phyloP scores from a whole-genome alignment of 2,888 invertebrate species.

The Leptinotarsa haldemani region DNA sequence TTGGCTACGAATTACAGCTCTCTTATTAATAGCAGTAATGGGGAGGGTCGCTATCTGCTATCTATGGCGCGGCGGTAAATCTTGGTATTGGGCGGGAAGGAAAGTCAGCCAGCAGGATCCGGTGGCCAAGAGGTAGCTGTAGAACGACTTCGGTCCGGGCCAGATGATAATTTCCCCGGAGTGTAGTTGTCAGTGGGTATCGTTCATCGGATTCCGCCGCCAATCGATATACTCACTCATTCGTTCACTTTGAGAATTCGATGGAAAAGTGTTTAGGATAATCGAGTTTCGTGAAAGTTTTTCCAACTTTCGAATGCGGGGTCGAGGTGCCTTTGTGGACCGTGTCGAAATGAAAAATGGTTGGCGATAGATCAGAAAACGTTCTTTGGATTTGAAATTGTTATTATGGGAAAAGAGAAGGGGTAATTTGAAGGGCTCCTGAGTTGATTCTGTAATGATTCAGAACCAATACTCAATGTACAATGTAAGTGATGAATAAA shows the following conservation, averaged over 20 bases:
- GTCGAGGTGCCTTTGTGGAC: constrained; percentile 2
- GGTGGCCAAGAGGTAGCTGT: constrained; percentile 47
- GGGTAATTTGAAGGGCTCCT: too few species aligned
- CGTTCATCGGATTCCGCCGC: constrained; percentile 53
- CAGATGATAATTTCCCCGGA: constrained; percentile 59
- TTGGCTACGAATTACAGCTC: constrained; percentile 45
- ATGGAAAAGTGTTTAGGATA: constrained; percentile 37
- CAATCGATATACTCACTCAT: constrained; percentile 52
- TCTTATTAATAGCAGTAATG: constrained; percentile 53
- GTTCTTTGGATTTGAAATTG: background rate
- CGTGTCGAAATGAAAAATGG: constrained; percentile 16
- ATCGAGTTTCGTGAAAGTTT: constrained; percentile 35
- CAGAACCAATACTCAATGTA: too few species aligned
- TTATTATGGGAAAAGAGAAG: background rate
- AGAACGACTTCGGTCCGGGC: constrained; percentile 48
- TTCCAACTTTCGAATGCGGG: constrained; percentile 7
- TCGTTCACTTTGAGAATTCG: constrained; percentile 34
- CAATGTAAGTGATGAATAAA: too few species aligned
- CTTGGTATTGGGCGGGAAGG: constrained; percentile 51
- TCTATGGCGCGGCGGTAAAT: constrained; percentile 53
- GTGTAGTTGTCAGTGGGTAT: constrained; percentile 59
- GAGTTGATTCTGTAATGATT: too few species aligned
- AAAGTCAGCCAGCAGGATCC: constrained; percentile 42
- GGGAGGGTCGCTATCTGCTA: constrained; percentile 47
- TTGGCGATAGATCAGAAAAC: constrained; percentile 5